Conservation (phyloP, 2,113 vertebrate species). For the Philantomba maxwellii region DNA sequence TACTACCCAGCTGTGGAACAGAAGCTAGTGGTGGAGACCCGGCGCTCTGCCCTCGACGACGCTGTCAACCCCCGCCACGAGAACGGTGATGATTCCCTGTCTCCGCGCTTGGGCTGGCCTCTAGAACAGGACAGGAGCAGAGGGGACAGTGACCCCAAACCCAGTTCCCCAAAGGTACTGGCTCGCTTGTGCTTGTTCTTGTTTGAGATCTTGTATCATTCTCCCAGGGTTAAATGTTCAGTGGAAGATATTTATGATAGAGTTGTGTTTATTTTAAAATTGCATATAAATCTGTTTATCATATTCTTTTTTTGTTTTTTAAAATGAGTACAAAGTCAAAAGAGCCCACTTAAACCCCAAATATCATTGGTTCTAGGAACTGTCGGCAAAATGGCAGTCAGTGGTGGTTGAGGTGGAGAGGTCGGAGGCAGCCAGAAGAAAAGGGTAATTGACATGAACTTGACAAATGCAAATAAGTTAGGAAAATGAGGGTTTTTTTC, state of each 20-base stretch:
- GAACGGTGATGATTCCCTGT: constrained; percentile 85
- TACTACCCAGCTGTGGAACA: constrained; percentile 94
- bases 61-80: constrained; percentile 85
- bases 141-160: constrained; percentile 75
- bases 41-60: constrained; percentile 88
- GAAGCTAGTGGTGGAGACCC: constrained; percentile 92
- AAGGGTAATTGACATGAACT: not conserved
- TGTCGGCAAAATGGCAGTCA: not conserved
- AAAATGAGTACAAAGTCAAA: not conserved
- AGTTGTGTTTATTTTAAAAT: not conserved
- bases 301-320: not conserved
- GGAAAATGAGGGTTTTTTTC: not conserved
- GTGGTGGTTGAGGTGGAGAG: not conserved
- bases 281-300: constrained; percentile 18
- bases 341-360: not conserved
- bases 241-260: not conserved
- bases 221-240: not conserved
- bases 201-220: not conserved
- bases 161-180: constrained; percentile 84
- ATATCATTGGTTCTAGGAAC: not conserved
- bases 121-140: constrained; percentile 84
- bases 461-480: not conserved
- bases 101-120: constrained; percentile 82
- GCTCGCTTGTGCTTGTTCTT: not conserved
- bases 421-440: not conserved